Conservation (phyloP, 2,888 invertebrate genomes). For the Polia nebulosa region DNA sequence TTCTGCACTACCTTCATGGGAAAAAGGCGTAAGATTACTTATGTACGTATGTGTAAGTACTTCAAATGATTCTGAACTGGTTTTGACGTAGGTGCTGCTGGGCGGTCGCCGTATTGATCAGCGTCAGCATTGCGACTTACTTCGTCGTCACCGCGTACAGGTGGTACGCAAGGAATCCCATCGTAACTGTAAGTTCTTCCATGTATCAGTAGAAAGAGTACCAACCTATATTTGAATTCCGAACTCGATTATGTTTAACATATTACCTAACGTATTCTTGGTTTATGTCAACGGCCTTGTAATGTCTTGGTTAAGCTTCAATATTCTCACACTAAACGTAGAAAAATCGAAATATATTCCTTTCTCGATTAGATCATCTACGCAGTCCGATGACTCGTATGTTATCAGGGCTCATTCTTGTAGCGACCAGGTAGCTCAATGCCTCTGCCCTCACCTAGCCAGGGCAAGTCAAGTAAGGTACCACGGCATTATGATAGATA, state of each 20-base stretch:
- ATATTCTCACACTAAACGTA: too few relatives aligned
- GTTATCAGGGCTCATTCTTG: not conserved
- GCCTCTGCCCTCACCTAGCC: not conserved
- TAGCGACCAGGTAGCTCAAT: not conserved
- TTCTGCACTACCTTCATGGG: too few relatives aligned
- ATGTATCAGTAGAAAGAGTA: not conserved
- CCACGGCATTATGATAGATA: not conserved
- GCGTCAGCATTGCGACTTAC: conserved; percentile 89
- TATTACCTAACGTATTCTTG: not conserved
- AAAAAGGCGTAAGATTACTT: too few relatives aligned
- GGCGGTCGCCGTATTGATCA: conserved; percentile 89
- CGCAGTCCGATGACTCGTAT: not conserved
- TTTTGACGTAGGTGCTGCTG: conserved; percentile 87
- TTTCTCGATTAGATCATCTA: not conserved
- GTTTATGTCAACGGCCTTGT: not conserved
- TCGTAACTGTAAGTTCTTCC: conserved; percentile 89
- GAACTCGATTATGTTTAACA: not conserved
- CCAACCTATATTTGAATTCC: too few relatives aligned
- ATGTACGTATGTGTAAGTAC: not conserved
- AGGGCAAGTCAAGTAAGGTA: not conserved
- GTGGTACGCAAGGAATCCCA: conserved; percentile 91
- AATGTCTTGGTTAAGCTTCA: too few relatives aligned
- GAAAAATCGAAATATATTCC: not conserved
- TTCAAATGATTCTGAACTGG: not conserved
- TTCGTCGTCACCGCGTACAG: conserved; percentile 91